Evolutionary conservation across 2,797 vertebrate species (phyloP).

Genomic region (Anguilla obscura): DNA sequence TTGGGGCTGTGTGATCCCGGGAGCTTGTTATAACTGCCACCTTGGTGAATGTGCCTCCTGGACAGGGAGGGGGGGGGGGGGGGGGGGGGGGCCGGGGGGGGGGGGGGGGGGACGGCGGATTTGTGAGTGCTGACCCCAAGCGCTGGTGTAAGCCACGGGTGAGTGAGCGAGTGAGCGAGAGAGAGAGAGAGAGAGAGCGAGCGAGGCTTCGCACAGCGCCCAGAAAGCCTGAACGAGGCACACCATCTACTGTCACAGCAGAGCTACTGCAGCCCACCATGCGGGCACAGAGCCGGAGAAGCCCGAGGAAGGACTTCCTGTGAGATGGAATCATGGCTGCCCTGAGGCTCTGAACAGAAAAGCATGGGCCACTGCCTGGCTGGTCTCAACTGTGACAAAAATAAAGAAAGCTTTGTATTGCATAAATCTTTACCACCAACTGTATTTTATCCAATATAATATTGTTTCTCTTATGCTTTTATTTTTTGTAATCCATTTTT

Average conservation of each 20-base stretch:
- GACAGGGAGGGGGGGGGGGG: constrained; percentile 53
- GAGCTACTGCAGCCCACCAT: constrained; percentile 51
- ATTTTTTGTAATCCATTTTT: not conserved
- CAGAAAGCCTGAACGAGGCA: constrained; percentile 65
- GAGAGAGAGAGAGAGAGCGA: constrained; percentile 17
- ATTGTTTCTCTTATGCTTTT: not conserved
- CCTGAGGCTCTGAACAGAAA: not conserved
- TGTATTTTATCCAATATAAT: not conserved
- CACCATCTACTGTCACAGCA: constrained; percentile 74
- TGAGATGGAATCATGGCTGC: constrained; percentile 27
- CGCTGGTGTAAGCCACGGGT: constrained; percentile 70
- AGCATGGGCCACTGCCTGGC: not conserved
- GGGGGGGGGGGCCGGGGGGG: constrained; percentile 48
- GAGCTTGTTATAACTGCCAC: constrained; percentile 83
- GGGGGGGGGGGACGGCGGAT: constrained; percentile 63
- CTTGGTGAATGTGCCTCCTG: constrained; percentile 77
- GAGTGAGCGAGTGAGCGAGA: constrained; percentile 64
- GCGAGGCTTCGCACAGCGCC: constrained; percentile 56
- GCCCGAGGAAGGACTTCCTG: not conserved
- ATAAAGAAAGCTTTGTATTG: not conserved
- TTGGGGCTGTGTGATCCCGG: constrained; percentile 72
- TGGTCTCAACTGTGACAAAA: not conserved
- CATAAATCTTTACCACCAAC: not conserved
- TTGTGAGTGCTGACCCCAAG: constrained; percentile 68
- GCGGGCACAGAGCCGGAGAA: not conserved